Evolutionary conservation across 53 echinoderm and acorn worm species (phyloP).

Genomic region (Paracentrotus lividus): DNA sequence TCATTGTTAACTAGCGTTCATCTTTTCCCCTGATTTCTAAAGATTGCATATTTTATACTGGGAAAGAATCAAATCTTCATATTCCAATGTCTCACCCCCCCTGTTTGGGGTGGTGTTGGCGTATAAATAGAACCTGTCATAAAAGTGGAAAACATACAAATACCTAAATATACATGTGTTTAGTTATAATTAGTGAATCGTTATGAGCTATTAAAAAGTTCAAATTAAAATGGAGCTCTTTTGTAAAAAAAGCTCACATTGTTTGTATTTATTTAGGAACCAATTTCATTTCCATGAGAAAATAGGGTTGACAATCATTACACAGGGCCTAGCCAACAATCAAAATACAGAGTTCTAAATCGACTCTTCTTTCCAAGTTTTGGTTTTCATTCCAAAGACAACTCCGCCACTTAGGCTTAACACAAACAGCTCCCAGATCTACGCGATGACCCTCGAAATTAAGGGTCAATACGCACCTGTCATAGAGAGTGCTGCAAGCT

Average conservation of each 20-base stretch:
- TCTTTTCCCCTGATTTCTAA: background rate
- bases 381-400: slow-evolving; percentile 49
- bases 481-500: slow-evolving; percentile 35
- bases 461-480: slow-evolving; percentile 51
- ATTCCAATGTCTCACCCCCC: no score
- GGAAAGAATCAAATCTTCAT: background rate
- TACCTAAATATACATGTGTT: no score
- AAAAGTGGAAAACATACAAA: background rate
- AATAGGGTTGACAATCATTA: background rate
- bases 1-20: background rate
- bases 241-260: no score
- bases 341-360: background rate
- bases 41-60: background rate
- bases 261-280: no score
- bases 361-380: slow-evolving; percentile 1
- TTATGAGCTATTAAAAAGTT: background rate
- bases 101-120: background rate
- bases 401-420: slow-evolving; percentile 51
- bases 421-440: slow-evolving; percentile 53
- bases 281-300: background rate
- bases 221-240: no score
- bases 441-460: slow-evolving; percentile 37
- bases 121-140: background rate
- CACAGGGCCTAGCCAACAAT: background rate
- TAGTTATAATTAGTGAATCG: no score